Evolutionary conservation across 2,888 invertebrate genomes (phyloP), one percentile per base, ranked within the genome.

Genomic region (Barypeithes pellucidus): DNA sequence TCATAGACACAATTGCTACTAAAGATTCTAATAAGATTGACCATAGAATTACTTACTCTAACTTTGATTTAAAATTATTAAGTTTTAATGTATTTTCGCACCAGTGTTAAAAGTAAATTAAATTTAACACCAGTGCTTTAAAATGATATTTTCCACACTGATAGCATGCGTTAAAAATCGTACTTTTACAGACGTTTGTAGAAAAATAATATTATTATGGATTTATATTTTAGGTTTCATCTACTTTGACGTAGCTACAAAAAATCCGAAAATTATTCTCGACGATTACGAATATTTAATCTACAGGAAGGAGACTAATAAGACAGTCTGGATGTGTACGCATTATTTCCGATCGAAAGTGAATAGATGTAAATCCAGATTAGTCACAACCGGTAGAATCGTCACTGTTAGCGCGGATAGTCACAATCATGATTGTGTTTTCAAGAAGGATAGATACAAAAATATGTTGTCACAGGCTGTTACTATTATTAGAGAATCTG

Each of bases 211-310:
- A 9, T 39, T 5, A 33, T 4, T 4, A n/a, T 54, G 14, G 2
- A 54, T 54, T 24, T 12, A 54, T 43, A 67, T 81, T 81, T 77
- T 78, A 81, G 81, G 78, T 68, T 65, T 76, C 16, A 80, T 82
- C 57, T 81, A 81, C 72, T 82, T 82, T 70, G 81, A 81, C 50
- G 77, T 80, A 59, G 82, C 80, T 3, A 82, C 81, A 29, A 82
- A 81, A 70, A 81, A 82, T 70, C 82, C 82, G 36, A 82, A 81
- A 74, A 81, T 82, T 12, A 79, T 82, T 7, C 75, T 82, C 7
- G 81, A 81, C 69, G 78, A 80, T 59, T 76, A 81, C 72, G 77
- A 79, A 47, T 82, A 81, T 54, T 70, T 81, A 24, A 79, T 82
- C 29, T 79, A 80, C 67, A 67, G 79, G 45, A 82, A 81, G 60